Base-by-base conservation (phyloP, 2,113 vertebrate genomes). In the Tinamus guttatus region DNA sequence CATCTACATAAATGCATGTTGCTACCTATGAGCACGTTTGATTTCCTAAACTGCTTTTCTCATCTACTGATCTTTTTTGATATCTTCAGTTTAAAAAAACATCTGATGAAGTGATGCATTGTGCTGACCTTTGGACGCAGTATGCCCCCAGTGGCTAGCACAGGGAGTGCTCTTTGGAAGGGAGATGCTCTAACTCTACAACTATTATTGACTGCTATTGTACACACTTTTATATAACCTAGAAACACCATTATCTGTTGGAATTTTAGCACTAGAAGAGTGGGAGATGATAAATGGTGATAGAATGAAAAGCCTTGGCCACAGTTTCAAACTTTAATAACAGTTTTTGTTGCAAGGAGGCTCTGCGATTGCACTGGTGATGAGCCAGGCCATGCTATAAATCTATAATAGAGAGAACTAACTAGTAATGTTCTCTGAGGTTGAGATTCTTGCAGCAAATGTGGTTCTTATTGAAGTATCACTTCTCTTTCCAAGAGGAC, bases 351-450 rank as follows among this genome's bases (percentile, higher is more conserved):
- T 84, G 56, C 2, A 2, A 93, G 60, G 62, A 94, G 90, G 90
- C 65, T 88, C 62, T 71, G 79, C 95, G 93, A 90, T 91, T 68
- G 69, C 82, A 83, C 58, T 86, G 43, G 24, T 94, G 93, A 60
- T 92, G 83, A 95, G 92, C 85, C 93, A 96, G 88, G 52, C 56
- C 11, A 0, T 86, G 82, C 60, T 92, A 52, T 94, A 94, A 93
- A 90, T 90, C 62, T 88, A 47, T 64, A 52, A 93, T 27, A 64
- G 60, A 93, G 41, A 69, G 76, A 93, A 62, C 51, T 96, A 67
- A 28, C 60, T 95, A 12, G 1, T 90, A 95, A 94, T 36, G 76
- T 63, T 94, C 70, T 89, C 73, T 81, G 60, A 80, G 62, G 62
- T 52, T 30, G 49, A 75, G 22, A 63, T 54, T 78, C 69, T 78